These are phyloP conservation scores for Rhinogobius similis DNA, from an alignment of 2,113 vertebrate genomes.

Conservation along the genomic window DNA sequence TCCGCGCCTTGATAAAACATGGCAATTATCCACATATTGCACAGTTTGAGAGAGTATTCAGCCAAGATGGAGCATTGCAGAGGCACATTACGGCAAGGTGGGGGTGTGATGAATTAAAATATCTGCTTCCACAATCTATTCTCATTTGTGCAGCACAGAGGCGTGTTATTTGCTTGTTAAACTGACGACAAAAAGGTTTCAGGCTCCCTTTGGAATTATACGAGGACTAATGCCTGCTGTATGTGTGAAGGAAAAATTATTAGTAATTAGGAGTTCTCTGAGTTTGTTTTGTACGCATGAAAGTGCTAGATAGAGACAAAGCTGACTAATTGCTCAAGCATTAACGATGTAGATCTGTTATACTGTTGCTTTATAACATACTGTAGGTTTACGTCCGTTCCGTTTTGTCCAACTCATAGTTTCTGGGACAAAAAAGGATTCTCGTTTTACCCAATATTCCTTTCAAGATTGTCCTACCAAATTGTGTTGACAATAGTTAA, in stretches of 20 bases:
- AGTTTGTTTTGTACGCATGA: constrained; percentile 1
- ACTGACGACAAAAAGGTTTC: constrained; percentile 52
- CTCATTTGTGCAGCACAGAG: constrained; percentile 50
- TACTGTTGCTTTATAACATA: neutral
- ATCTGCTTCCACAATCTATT: constrained; percentile 46
- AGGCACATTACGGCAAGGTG: constrained; percentile 55
- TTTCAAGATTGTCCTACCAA: no score
- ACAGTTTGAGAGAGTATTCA: constrained; percentile 60
- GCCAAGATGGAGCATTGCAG: constrained; percentile 59
- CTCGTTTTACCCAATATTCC: no score
- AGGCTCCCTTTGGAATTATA: constrained; percentile 54
- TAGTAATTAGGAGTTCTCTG: constrained; percentile 13
- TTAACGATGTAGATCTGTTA: neutral
- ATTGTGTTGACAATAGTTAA: no score
- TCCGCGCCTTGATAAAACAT: constrained; percentile 67
- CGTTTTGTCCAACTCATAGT: no score
- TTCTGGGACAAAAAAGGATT: no score
- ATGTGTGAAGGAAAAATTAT: constrained; percentile 28
- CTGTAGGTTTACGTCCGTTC: no score
- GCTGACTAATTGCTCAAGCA: neutral
- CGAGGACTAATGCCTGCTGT: constrained; percentile 37
- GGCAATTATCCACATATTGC: constrained; percentile 72
- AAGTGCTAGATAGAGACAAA: neutral
- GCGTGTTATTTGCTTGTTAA: constrained; percentile 66
- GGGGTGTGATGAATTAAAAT: constrained; percentile 62